phyloP scores from a whole-genome alignment of 2,797 vertebrate genomes.

The Gadopsis marmoratus region DNA sequence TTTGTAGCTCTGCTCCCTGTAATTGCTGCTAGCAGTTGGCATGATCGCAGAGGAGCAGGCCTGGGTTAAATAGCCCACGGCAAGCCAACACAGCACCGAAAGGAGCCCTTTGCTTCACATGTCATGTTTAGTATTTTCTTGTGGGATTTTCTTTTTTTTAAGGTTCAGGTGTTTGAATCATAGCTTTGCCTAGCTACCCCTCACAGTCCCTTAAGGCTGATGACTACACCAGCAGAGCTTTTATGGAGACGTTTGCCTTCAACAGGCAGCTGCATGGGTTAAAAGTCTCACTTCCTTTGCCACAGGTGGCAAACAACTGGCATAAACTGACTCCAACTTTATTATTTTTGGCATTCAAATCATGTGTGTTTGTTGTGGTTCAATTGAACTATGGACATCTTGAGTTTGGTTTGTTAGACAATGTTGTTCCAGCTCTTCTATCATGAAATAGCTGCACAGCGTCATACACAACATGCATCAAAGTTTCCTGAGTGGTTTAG shows the following conservation, averaged over 20 bases:
- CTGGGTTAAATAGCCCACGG: slow-evolving; percentile 72
- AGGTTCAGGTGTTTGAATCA: slow-evolving; percentile 66
- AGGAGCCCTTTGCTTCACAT: slow-evolving; percentile 68
- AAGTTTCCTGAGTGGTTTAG: not conserved
- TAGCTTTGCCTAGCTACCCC: slow-evolving; percentile 53
- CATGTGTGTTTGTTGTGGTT: slow-evolving; percentile 21
- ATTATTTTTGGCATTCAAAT: slow-evolving; percentile 20
- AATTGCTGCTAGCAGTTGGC: slow-evolving; percentile 72
- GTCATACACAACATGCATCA: not conserved
- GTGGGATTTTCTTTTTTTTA: slow-evolving; percentile 53
- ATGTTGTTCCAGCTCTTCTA: not conserved
- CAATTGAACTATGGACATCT: slow-evolving; percentile 12
- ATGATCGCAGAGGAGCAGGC: slow-evolving; percentile 60
- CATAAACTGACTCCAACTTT: slow-evolving; percentile 27
- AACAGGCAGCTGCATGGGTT: slow-evolving; percentile 43
- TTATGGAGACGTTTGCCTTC: slow-evolving; percentile 52
- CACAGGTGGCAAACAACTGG: slow-evolving; percentile 25
- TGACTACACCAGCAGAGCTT: slow-evolving; percentile 64
- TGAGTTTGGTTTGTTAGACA: slow-evolving; percentile 21
- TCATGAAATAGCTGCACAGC: not conserved
- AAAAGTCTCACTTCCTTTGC: slow-evolving; percentile 52
- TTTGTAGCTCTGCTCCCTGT: slow-evolving; percentile 66
- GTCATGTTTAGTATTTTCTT: slow-evolving; percentile 79
- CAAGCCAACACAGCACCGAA: slow-evolving; percentile 48
- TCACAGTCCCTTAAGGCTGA: slow-evolving; percentile 61